Evolutionary conservation across 2,113 vertebrate genomes (phyloP).

Genomic region (Gila orcuttii): DNA sequence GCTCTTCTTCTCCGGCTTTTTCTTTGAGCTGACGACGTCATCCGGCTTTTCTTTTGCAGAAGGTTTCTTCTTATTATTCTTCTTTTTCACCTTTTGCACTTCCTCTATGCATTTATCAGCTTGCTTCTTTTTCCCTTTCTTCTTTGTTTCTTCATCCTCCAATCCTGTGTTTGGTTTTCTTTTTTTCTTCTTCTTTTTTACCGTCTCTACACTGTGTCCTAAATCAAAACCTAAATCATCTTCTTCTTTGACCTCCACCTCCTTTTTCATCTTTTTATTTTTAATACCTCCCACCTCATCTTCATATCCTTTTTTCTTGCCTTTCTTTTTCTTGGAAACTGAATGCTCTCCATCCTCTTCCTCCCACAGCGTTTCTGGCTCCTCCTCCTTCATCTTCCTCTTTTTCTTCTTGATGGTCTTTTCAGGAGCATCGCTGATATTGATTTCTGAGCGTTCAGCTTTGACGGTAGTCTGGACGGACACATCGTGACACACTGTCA

Average conservation of each 20-base stretch:
- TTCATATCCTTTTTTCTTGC: background rate
- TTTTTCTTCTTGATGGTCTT: constrained; percentile 55
- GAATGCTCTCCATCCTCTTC: background rate
- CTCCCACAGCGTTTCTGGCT: background rate
- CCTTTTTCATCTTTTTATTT: constrained; percentile 53
- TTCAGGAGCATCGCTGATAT: background rate
- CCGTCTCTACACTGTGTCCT: background rate
- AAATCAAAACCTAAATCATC: background rate
- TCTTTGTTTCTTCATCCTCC: background rate
- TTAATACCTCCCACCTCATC: constrained; percentile 41
- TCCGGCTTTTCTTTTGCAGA: background rate
- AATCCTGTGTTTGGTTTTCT: background rate
- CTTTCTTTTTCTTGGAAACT: constrained; percentile 16
- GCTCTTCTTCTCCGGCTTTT: constrained; percentile 32
- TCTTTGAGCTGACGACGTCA: background rate
- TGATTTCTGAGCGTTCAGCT: background rate
- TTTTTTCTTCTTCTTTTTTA: background rate
- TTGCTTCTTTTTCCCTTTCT: constrained; percentile 36
- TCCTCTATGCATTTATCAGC: background rate
- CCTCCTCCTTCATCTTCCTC: constrained; percentile 60
- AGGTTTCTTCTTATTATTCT: constrained; percentile 45
- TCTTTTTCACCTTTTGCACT: constrained; percentile 53
- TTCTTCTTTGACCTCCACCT: background rate
- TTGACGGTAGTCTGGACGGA: constrained; percentile 2
- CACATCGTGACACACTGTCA: background rate